Conservation (phyloP, 2,888 invertebrate species). For the Perithous albicinctus region DNA sequence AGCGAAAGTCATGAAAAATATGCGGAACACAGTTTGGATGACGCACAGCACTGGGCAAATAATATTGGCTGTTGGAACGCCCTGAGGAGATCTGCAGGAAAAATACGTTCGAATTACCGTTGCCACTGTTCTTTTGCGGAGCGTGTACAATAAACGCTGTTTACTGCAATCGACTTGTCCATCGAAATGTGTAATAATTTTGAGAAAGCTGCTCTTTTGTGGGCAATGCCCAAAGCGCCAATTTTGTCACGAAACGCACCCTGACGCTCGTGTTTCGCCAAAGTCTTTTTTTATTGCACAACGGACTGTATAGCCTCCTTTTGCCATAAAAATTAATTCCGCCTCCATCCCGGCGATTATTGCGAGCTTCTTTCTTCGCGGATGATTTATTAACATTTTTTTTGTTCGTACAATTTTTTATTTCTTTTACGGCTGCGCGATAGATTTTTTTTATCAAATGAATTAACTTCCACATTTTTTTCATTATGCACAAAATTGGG, state of each 20-base stretch:
- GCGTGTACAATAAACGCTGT: slow-evolving; percentile 17
- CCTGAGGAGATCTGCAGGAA: slow-evolving; percentile 6
- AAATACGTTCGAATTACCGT: slow-evolving; percentile 33
- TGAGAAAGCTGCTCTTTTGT: slow-evolving; percentile 59
- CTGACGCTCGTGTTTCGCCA: slow-evolving; percentile 42
- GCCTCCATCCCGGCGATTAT: too few relatives aligned
- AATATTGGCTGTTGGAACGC: slow-evolving; percentile 29
- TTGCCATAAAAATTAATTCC: too few relatives aligned
- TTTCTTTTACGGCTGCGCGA: too few relatives aligned
- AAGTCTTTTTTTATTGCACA: slow-evolving; percentile 62
- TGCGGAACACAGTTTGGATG: slow-evolving; percentile 31
- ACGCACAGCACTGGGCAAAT: not conserved
- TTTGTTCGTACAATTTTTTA: too few relatives aligned
- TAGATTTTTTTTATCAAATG: too few relatives aligned
- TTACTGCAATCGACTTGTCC: not conserved
- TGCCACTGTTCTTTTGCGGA: slow-evolving; percentile 16
- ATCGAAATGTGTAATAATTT: slow-evolving; percentile 54
- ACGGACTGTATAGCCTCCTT: slow-evolving; percentile 10
- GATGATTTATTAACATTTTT: too few relatives aligned
- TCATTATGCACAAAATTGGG: too few relatives aligned
- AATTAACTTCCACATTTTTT: too few relatives aligned
- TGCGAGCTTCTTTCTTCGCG: too few relatives aligned
- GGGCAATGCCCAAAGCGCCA: slow-evolving; percentile 48
- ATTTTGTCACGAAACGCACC: slow-evolving; percentile 60
- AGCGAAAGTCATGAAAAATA: slow-evolving; percentile 59